Conservation (phyloP, 2,113 vertebrate genomes). For the Nothoprocta pentlandii region DNA sequence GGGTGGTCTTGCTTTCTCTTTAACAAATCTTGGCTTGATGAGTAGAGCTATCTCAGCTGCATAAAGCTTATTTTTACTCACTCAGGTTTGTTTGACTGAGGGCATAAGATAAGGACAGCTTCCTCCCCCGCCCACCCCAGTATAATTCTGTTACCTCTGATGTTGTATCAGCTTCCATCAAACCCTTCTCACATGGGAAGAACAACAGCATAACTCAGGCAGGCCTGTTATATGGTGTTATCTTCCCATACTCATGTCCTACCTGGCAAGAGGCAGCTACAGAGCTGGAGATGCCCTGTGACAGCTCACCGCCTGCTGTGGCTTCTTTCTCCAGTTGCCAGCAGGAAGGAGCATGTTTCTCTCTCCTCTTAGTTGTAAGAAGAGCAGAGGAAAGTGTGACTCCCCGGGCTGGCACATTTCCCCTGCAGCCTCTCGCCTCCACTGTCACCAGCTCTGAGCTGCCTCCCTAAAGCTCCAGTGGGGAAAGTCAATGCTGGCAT, state of each 20-base stretch:
- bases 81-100: not conserved
- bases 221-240: not conserved
- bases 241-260: not conserved
- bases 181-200: constrained; percentile 8
- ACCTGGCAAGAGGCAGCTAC: not conserved
- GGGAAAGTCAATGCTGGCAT: not conserved
- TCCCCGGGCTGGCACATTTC: not conserved
- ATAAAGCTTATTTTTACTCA: not conserved
- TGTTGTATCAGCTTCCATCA: not conserved
- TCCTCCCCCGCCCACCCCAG: not conserved
- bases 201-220: not conserved
- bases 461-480: not conserved
- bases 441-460: not conserved
- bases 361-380: not conserved
- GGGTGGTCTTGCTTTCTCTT: not conserved
- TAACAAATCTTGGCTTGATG: not conserved
- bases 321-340: not conserved
- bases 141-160: not conserved
- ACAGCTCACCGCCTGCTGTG: not conserved
- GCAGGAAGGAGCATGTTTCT: constrained; percentile 3
- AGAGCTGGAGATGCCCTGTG: not conserved
- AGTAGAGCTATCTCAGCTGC: not conserved
- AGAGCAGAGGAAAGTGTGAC: not conserved
- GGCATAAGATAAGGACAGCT: no score
- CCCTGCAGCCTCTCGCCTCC: not conserved